A percentile compares a stretch with the other conserved stretches of the same genome.
These are phyloP conservation scores for Cylindroiulus punctatus DNA, from an alignment of 2,888 invertebrate genomes.

Conservation along the genomic window DNA sequence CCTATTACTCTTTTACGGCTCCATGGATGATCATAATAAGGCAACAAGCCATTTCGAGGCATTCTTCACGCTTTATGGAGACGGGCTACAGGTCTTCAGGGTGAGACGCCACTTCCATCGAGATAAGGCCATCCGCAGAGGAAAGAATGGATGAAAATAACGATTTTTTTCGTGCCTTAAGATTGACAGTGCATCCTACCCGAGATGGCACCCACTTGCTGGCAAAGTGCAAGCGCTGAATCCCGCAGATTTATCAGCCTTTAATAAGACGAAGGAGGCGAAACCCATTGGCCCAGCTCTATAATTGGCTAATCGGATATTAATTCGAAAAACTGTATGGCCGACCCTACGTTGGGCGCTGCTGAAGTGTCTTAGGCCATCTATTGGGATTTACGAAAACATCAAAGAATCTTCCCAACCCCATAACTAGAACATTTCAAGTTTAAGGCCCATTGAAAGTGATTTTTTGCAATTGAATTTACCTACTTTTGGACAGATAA, in stretches of 20 bases:
- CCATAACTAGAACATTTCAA: too few species aligned
- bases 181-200: not conserved
- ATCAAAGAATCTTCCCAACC: too few species aligned
- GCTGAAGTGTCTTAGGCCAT: too few species aligned
- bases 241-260: not conserved
- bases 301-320: not conserved
- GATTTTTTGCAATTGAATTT: too few species aligned
- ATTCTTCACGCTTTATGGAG: slow-evolving; percentile 45
- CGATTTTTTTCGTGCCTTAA: not conserved
- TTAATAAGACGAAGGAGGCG: not conserved
- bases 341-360: too few species aligned
- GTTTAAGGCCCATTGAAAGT: too few species aligned
- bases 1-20: slow-evolving; percentile 41
- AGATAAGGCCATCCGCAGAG: not conserved
- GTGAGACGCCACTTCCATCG: not conserved
- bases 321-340: not conserved
- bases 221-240: not conserved
- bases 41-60: not conserved
- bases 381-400: too few species aligned
- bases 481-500: too few species aligned
- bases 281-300: not conserved
- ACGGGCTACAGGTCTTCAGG: slow-evolving; percentile 21
- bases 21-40: not conserved
- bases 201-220: not conserved
- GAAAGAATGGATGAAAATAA: not conserved